Conservation (phyloP, 2,113 vertebrate species). For the Beaufortia kweichowensis region DNA sequence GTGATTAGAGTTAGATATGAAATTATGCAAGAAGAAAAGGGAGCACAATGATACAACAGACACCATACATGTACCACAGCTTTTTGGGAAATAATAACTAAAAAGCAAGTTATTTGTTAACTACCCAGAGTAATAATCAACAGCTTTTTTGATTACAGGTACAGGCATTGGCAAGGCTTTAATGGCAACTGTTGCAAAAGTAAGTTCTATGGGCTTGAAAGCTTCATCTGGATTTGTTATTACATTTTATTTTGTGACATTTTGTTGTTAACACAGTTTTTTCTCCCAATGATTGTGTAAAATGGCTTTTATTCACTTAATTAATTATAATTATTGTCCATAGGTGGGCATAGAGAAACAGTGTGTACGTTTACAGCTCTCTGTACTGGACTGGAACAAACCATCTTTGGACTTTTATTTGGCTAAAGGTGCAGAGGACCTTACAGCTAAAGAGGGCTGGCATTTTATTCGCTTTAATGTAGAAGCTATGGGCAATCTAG, state of each 20-base stretch:
- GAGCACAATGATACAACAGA: too few species aligned
- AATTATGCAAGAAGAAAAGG: too few species aligned
- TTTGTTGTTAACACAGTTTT: not conserved
- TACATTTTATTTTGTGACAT: not conserved
- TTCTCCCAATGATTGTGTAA: too few species aligned
- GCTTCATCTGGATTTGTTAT: not conserved
- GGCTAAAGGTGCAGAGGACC: slow-evolving; percentile 75
- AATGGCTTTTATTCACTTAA: not conserved
- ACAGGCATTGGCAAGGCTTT: slow-evolving; percentile 75
- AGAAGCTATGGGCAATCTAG: slow-evolving; percentile 70
- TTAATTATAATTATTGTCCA: slow-evolving; percentile 25
- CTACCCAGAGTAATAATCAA: not conserved
- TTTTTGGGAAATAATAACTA: too few species aligned
- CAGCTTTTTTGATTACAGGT: slow-evolving; percentile 59
- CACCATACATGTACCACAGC: too few species aligned
- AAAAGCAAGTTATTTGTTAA: too few species aligned
- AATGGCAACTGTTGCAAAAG: slow-evolving; percentile 74
- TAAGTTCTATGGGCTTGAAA: slow-evolving; percentile 55
- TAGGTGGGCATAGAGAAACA: slow-evolving; percentile 74
- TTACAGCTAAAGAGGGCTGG: slow-evolving; percentile 80
- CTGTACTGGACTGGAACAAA: slow-evolving; percentile 80
- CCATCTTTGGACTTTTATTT: slow-evolving; percentile 77
- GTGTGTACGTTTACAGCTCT: slow-evolving; percentile 76
- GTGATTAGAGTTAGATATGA: too few species aligned
- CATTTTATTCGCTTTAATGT: slow-evolving; percentile 75